Base-by-base conservation (phyloP, 2,797 vertebrate species). In the Lepilemur ruficaudatus region DNA sequence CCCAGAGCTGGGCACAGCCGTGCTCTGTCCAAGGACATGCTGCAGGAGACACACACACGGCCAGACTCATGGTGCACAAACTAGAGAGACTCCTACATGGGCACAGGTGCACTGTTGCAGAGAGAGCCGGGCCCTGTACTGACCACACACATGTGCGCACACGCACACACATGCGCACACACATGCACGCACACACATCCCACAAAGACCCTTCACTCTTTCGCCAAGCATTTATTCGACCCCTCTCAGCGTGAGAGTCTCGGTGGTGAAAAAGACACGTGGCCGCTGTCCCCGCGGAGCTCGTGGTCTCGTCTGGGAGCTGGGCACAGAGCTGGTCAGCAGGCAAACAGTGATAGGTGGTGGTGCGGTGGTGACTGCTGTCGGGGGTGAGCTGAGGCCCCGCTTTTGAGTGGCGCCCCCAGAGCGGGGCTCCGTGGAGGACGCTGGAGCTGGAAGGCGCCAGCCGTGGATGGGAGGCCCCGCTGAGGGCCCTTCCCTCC, bases 181-280 rank as follows among this genome's bases (percentile, higher is more conserved):
- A 46, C 50, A 11, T 11, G 4, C 50, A 7, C 35, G 48, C 17
- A 57, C 69, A 59, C 38, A 35, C 50, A 11, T 15, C 61, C 9
- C 12, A 4, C 0, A 8, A 12, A 32, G 75, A 1, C 46, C 2
- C 2, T 48, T 84, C 1, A 8, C 6, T 11, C 15, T 2, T 1
- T 14, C 0, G 4, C 63, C 43, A 72, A 2, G 28, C n/a, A 28
- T 38, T 91, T 28, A 43, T 32, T 2, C 22, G 48, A 18, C 15
- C 52, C 30, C 17, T 46, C 22, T 14, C 55, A 23, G 63, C 28
- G 8, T 6, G 32, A 41, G 48, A 79, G 25, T 15, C 30, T 52
- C 1, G 0, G 15, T 32, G 82, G 13, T 10, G 1, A n/a, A 48
- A 73, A 6, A 13, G 41, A 10, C 25, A 43, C 0, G 1, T 9